Evolutionary conservation across 2,888 invertebrate genomes (phyloP).

Genomic region (Euplagia quadripunctaria): DNA sequence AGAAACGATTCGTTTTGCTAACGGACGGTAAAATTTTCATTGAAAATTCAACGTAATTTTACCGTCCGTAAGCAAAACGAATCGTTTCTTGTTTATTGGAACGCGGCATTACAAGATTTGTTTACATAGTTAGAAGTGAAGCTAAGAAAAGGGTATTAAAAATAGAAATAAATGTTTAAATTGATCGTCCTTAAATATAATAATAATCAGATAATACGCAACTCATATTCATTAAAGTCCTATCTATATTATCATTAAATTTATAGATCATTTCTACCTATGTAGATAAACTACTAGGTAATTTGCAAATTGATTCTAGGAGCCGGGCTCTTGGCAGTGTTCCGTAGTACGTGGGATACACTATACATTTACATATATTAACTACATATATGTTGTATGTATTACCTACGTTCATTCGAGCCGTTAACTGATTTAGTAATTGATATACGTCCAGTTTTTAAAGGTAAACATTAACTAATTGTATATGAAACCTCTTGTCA

Average conservation of each 20-base stretch:
- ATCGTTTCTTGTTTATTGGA: too few relatives aligned
- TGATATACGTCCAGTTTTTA: slow-evolving; percentile 20
- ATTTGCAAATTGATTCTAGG: slow-evolving; percentile 67
- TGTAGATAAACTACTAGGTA: slow-evolving; percentile 51
- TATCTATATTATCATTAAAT: slow-evolving; percentile 32
- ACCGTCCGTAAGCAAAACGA: too few relatives aligned
- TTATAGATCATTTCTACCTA: slow-evolving; percentile 24
- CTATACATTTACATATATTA: slow-evolving; percentile 51
- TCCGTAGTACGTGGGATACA: slow-evolving; percentile 37
- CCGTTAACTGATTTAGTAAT: slow-evolving; percentile 44
- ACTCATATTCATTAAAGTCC: not conserved
- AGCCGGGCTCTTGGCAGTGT: slow-evolving; percentile 58
- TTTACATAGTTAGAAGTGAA: too few relatives aligned
- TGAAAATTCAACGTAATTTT: too few relatives aligned
- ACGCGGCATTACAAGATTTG: too few relatives aligned
- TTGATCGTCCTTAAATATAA: not conserved
- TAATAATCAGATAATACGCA: not conserved
- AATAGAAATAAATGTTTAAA: too few relatives aligned
- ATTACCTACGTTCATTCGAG: slow-evolving; percentile 38
- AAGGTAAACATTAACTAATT: not conserved
- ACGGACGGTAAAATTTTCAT: too few relatives aligned
- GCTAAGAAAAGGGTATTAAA: too few relatives aligned
- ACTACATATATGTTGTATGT: slow-evolving; percentile 38
- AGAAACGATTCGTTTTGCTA: too few relatives aligned
- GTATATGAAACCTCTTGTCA: too few relatives aligned